Evolutionary conservation across 1,140 invertebrate genomes (phyloP), one percentile per base, ranked within the genome.

Genomic region (Sarcophaga bullata): DNA sequence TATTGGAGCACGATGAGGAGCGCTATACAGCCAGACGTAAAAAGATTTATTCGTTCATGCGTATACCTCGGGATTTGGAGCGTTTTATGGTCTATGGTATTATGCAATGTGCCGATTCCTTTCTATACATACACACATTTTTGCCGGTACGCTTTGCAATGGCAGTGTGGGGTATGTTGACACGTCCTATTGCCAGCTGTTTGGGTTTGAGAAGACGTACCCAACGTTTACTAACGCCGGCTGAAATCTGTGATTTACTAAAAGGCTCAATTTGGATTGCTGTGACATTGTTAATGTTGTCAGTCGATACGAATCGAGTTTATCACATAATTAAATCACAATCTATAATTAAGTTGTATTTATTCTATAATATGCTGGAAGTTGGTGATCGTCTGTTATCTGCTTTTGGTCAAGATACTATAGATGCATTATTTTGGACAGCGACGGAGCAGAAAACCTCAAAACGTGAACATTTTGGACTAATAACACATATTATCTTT

Each of bases 281-380:
- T 47, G 97, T 96, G 86, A 96, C 95, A 89, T 92, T 95, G 81
- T 91, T 97, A 50, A 96, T 98, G 91, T 95, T 95, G 84, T 96
- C 96, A 86, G 94, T 99, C 81, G 98, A 99, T 90, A 99, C 98
- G 11, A 99, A 98, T 84, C 97, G 99, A 92, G 95, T 99, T 92
- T 99, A 99, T 91, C 99, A 99, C 91, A 92, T 99, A 84, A 98
- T 99, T 47, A 98, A 99, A 90, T 98, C 97, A 87, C 99, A 99
- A 90, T 98, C 98, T 81, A 97, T 99, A 76, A 99, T 99, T 88
- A 99, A 99, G 90, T 91, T 99, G 75, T 99, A 99, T 90, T 98
- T 99, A 89, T 99, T 99, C 91, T 99, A 98, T 90, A 99, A 99
- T 91, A 99, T 99, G 97, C 91, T 99, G 78, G 99, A 99, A 92